Evolutionary conservation across 2,797 vertebrate genomes (phyloP), one percentile per base, ranked within the genome.

Genomic region (Psittacula echo): DNA sequence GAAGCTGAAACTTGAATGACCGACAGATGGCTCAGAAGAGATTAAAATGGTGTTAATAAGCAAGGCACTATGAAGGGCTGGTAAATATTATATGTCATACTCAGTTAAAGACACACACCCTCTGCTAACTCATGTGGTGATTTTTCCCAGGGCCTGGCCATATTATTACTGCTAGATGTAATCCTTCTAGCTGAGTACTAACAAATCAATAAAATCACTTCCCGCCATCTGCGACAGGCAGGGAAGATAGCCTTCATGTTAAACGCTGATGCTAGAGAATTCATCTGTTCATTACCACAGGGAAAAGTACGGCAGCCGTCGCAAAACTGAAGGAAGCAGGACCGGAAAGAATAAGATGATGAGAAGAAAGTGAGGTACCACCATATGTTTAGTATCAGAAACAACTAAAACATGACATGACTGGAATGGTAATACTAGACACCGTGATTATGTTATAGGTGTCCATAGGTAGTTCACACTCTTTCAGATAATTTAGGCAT

Each of bases 11-110:
- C 87, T 79, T 95, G 89, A 93, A 84, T 94, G 94, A 94, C 93
- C 41, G 1, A 92, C 91, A 95, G 93, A 97, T 93, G 91, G 89
- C 89, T 94, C 85, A 95, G 83, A 93, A 87, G 71, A 95, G 93
- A 97, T 97, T 95, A 93, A 85, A 88, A 32, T 87, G 62, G 47
- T 90, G 94, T 90, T 97, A 95, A 94, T 92, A 95, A 92, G 90
- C 71, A 90, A 95, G 95, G 71, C 60, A 41, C 67, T 85, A 56
- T 17, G 74, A 87, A 93, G 61, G 71, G 39, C 71, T 94, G 77
- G 79, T 94, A 90, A 91, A 87, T 91, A 95, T 45, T 78, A 54
- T 88, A 78, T 81, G 76, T 74, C 71, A 74, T 51, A 73, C 62
- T 86, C 77, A 45, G 85, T 86, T 95, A 90, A 93, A 92, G 83